phyloP scores from a whole-genome alignment of 2,888 invertebrate species.

The Xestia ashworthii region DNA sequence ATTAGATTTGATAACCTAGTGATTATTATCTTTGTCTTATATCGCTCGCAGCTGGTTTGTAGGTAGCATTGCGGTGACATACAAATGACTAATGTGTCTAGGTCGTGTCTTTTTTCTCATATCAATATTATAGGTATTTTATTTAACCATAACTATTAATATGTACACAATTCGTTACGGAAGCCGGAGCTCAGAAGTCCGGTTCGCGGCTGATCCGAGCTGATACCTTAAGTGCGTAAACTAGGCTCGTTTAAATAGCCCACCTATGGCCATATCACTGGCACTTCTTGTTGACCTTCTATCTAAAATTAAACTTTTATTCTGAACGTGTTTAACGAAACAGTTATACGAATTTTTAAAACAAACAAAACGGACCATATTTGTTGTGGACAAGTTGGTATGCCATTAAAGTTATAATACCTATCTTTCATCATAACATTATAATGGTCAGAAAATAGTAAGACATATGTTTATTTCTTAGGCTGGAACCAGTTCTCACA shows the following conservation, averaged over 20 bases:
- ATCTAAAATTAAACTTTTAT: constrained; percentile 44
- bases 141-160: constrained; percentile 13
- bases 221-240: constrained; percentile 25
- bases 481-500: constrained; percentile 12
- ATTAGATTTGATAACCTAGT: constrained; percentile 4
- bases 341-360: constrained; percentile 15
- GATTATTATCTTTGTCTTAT: constrained; percentile 26
- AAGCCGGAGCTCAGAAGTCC: constrained; percentile 49
- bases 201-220: constrained; percentile 38
- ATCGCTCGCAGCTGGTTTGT: constrained; percentile 11
- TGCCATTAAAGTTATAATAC: not conserved
- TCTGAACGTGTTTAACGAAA: constrained; percentile 7
- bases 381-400: not conserved
- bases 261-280: constrained; percentile 26
- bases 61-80: constrained; percentile 23
- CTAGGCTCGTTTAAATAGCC: constrained; percentile 37
- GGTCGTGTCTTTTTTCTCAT: constrained; percentile 39
- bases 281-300: constrained; percentile 54
- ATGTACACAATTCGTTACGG: constrained; percentile 43
- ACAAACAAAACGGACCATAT: constrained; percentile 19
- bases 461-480: not conserved
- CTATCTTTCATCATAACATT: constrained; percentile 4
- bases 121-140: constrained; percentile 27
- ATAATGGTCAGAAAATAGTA: not conserved
- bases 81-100: constrained; percentile 43